A percentile compares a stretch with the other conserved stretches of the same genome.
Evolutionary conservation across 2,797 vertebrate species (phyloP).

Genomic region (Sardinella longiceps): DNA sequence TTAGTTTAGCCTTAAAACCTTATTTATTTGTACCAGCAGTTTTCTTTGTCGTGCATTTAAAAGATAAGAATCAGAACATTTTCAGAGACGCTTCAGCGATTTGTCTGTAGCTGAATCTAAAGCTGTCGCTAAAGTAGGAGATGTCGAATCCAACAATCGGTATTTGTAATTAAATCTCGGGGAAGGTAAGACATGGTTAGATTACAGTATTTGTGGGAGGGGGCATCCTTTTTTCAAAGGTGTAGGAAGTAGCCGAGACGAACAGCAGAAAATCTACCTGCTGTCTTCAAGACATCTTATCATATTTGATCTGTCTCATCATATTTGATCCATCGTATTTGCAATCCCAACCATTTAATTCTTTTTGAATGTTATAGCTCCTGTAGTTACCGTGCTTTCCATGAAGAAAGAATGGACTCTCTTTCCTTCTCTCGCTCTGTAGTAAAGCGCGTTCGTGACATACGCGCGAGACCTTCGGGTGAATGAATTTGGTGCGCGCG

Average conservation of each 20-base stretch:
- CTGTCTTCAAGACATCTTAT: not conserved
- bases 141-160: not conserved
- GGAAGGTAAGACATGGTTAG: constrained; percentile 16
- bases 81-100: not conserved
- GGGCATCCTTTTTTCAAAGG: constrained; percentile 2
- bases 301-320: not conserved
- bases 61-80: constrained; percentile 27
- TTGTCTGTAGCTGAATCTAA: not conserved
- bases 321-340: not conserved
- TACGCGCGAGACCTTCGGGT: constrained; percentile 58
- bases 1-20: constrained; percentile 26
- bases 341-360: not conserved
- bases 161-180: constrained; percentile 23
- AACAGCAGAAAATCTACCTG: not conserved
- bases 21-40: not conserved
- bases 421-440: constrained; percentile 36
- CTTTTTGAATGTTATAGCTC: not conserved
- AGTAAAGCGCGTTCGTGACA: constrained; percentile 55
- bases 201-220: constrained; percentile 24
- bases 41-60: constrained; percentile 24
- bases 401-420: constrained; percentile 35
- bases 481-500: constrained; percentile 65
- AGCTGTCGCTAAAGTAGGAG: constrained; percentile 18
- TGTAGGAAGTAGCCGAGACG: constrained; percentile 4
- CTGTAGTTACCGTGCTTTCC: constrained; percentile 3